Percentiles rank a stretch among this genome's conserved stretches.
phyloP scores from a whole-genome alignment of 2,113 vertebrate species.

The Mastomys natalensis region DNA sequence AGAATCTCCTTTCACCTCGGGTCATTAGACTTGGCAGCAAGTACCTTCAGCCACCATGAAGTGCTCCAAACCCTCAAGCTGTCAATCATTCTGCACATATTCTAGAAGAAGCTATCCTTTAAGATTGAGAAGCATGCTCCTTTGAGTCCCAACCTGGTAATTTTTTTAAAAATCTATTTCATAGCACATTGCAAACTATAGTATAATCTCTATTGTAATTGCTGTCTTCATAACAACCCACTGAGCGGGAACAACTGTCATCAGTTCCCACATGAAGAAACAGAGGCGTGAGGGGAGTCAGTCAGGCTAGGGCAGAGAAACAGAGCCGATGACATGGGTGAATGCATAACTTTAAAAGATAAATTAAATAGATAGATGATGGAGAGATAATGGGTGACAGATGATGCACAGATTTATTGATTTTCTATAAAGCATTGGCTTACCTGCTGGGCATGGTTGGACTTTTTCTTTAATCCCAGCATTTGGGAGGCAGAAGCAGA shows the following conservation, averaged over 20 bases:
- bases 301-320: background rate
- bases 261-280: background rate
- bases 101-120: background rate
- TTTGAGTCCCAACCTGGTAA: background rate
- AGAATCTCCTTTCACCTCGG: background rate
- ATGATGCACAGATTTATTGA: background rate
- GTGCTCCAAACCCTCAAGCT: background rate
- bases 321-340: background rate
- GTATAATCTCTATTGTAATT: background rate
- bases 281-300: background rate
- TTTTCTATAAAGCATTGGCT: background rate
- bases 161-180: background rate
- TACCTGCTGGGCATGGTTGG: background rate
- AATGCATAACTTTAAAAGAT: background rate
- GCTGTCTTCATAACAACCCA: background rate
- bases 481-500: background rate
- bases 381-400: background rate
- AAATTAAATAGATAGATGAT: background rate
- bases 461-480: background rate
- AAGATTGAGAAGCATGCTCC: background rate
- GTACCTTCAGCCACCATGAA: background rate
- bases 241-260: background rate
- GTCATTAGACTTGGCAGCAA: background rate
- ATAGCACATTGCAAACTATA: background rate
- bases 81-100: background rate